Evolutionary conservation across 2,797 vertebrate species (phyloP).

Genomic region (Staurois parvus): DNA sequence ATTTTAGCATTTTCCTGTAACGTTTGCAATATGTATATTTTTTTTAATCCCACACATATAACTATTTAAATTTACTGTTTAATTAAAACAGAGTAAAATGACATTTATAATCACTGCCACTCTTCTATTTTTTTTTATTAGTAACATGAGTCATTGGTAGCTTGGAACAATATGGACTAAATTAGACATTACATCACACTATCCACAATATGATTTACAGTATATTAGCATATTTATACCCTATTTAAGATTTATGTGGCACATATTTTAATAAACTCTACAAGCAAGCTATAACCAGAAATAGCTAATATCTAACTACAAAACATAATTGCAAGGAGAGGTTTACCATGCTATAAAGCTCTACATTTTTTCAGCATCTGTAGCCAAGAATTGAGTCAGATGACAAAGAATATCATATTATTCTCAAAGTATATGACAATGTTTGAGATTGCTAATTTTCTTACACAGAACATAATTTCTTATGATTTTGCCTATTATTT

Average conservation of each 20-base stretch:
- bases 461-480: no score
- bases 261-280: background rate
- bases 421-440: no score
- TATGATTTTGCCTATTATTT: no score
- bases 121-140: background rate
- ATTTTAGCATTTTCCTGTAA: background rate
- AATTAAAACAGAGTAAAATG: background rate
- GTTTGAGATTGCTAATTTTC: no score
- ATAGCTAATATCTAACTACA: background rate
- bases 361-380: background rate
- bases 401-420: no score
- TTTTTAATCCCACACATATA: background rate
- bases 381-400: no score
- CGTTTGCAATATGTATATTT: background rate
- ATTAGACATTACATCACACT: slow-evolving; percentile 1
- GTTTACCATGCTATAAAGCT: background rate
- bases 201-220: background rate
- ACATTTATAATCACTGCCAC: background rate
- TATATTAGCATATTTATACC: background rate
- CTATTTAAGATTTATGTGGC: no score
- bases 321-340: background rate
- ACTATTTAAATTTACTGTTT: background rate
- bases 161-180: slow-evolving; percentile 9
- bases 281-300: background rate
- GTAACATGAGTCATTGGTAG: slow-evolving; percentile 1